These are phyloP conservation scores for Galeopterus variegatus DNA, from an alignment of 2,113 vertebrate species.

Conservation along the genomic window DNA sequence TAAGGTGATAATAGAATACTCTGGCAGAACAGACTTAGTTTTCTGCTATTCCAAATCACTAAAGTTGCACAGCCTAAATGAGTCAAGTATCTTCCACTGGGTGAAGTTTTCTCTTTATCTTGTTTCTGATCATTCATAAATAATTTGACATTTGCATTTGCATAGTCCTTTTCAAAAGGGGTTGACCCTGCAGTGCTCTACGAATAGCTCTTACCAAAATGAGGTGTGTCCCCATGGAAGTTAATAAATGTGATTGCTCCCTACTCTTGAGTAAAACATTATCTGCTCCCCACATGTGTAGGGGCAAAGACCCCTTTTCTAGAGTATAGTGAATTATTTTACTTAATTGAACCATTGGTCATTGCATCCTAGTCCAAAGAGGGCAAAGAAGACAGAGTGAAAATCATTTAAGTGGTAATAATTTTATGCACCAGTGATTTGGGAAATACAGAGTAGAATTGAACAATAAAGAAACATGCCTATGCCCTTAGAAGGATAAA, in stretches of 20 bases:
- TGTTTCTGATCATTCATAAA: slow-evolving; percentile 16
- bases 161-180: background rate
- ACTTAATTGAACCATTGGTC: background rate
- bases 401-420: slow-evolving; percentile 72
- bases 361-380: background rate
- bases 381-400: slow-evolving; percentile 41
- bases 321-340: background rate
- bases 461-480: slow-evolving; percentile 68
- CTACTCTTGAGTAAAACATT: background rate
- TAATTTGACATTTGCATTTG: slow-evolving; percentile 38
- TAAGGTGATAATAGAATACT: background rate
- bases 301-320: background rate
- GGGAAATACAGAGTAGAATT: slow-evolving; percentile 51
- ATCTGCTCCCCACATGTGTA: background rate
- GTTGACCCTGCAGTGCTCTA: background rate
- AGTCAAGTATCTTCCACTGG: background rate
- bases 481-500: slow-evolving; percentile 64
- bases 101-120: background rate
- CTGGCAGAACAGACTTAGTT: background rate
- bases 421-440: slow-evolving; percentile 69
- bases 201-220: background rate
- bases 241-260: background rate
- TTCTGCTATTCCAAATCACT: background rate
- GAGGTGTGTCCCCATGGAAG: background rate
- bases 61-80: background rate